These are phyloP conservation scores for Takifugu flavidus DNA, from an alignment of 2,113 vertebrate genomes.

Conservation along the genomic window DNA sequence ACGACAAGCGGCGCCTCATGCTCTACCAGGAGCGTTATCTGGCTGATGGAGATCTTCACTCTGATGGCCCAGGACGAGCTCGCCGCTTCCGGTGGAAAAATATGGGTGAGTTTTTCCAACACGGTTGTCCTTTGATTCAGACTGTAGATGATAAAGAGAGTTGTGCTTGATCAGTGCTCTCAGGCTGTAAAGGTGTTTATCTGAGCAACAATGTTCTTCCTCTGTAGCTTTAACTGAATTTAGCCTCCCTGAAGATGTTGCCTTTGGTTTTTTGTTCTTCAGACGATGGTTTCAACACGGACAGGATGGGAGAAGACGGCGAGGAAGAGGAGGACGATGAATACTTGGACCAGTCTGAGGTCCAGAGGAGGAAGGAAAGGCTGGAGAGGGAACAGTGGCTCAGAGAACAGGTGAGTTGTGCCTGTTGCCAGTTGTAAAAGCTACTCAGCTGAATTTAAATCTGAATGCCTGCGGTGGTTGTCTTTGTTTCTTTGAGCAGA, in stretches of 20 bases:
- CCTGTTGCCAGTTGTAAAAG: neutral
- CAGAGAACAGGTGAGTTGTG: constrained; percentile 82
- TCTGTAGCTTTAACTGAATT: neutral
- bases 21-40: constrained; percentile 93
- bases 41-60: constrained; percentile 91
- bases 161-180: no score
- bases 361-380: constrained; percentile 86
- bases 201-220: no score
- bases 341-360: constrained; percentile 78
- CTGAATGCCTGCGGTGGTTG: neutral
- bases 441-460: neutral
- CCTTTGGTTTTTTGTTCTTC: neutral
- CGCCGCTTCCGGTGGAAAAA: constrained; percentile 95
- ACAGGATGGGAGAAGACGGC: constrained; percentile 73
- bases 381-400: constrained; percentile 94
- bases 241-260: neutral
- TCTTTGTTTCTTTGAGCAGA: constrained; percentile 50
- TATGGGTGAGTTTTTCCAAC: constrained; percentile 73
- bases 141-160: neutral
- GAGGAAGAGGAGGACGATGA: constrained; percentile 77
- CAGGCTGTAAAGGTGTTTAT: no score
- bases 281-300: constrained; percentile 68
- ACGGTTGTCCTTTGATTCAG: neutral
- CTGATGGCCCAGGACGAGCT: constrained; percentile 87
- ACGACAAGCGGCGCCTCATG: constrained; percentile 88